A percentile compares a stretch with the other conserved stretches of the same genome.
Conservation (phyloP, 2,113 vertebrate genomes). For the Pan troglodytes region NHGRI_mPanTro3-v2.1_pri NC_072416.2:86467501-86468000, state of each 20-base stretch:
- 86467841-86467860: not conserved
- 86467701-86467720: fast-evolving
- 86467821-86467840: not conserved
- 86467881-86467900: not conserved
- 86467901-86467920: not conserved
- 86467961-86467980: not conserved
- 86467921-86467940: not conserved
- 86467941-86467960: not conserved
- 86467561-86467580: too few species aligned
- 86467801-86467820: not conserved
- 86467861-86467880: not conserved
- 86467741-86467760: not conserved
- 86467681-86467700: not conserved
- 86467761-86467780: not conserved
- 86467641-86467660: not conserved
- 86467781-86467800: not conserved
- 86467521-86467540: fast-evolving
- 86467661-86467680: not conserved
- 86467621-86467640: not conserved
- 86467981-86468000: not conserved
- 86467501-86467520: not conserved
- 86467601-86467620: fast-evolving
- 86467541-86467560: fast-evolving
- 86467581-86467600: too few species aligned
- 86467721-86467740: not conserved